Evolutionary conservation across 2,113 vertebrate genomes (phyloP), one percentile per base, ranked within the genome.

Genomic region (Hippocampus comes): DNA sequence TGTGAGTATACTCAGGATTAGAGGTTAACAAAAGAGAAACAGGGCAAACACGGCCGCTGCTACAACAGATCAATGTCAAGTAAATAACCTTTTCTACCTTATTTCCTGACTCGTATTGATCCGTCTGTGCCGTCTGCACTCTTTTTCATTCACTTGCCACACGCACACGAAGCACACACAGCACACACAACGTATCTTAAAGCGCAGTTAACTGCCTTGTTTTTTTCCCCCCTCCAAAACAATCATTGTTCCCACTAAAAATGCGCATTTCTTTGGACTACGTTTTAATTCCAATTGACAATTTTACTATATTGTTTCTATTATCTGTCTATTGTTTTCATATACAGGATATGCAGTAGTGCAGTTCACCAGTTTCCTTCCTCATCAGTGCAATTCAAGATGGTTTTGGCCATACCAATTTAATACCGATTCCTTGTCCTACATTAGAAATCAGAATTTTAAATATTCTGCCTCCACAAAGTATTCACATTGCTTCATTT

Each of bases 11-110:
- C 95, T 95, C 91, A 83, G 92, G 94, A 94, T 95, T 95, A 98
- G 96, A 98, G 97, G 97, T 98, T 99, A 98, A 99, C 97, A 97
- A 96, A 98, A 99, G 95, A 97, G 94, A 97, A 96, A 94, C 95
- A 95, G 96, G 93, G 90, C 92, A 91, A 93, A 94, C 94, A 96
- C 94, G 89, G 91, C 82, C 87, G 91, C 85, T 80, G 93, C 90
- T 92, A 95, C 95, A 93, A 92, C 89, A 80, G 96, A 98, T 99
- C 97, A 98, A 99, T 98, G 96, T 94, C 92, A 95, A 98, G 95
- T 98, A 98, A 98, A 99, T 98, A 99, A 98, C 96, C 95, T 98
- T 97, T 95, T 96, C 95, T 95, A 93, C 95, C 95, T 98, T 98
- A 98, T 97, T 98, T 98, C 95, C 95, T 94, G 93, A 96, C 95